These are phyloP conservation scores for Adineta ricciae DNA, from an alignment of 2,888 invertebrate species.

Conservation along the genomic window DNA sequence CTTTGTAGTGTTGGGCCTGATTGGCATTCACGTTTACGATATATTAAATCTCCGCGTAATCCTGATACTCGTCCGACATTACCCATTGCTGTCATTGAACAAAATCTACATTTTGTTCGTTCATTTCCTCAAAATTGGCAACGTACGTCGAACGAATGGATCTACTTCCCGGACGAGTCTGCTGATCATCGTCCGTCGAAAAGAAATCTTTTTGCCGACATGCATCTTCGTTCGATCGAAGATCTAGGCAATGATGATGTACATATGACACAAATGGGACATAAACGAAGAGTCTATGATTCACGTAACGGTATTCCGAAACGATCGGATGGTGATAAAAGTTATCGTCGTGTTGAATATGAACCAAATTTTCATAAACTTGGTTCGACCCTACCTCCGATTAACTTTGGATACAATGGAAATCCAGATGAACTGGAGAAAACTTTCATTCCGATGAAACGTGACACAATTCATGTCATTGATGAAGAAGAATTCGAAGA, in stretches of 20 bases:
- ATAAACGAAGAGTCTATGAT: slow-evolving; percentile 37
- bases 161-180: not conserved
- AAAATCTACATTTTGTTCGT: slow-evolving; percentile 23
- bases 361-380: slow-evolving; percentile 42
- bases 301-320: slow-evolving; percentile 42
- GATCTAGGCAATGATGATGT: slow-evolving; percentile 1
- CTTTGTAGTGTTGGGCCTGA: slow-evolving; percentile 40
- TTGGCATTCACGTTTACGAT: slow-evolving; percentile 42
- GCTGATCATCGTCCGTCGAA: not conserved
- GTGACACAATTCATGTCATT: not conserved
- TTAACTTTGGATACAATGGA: slow-evolving; percentile 42
- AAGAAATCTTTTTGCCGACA: not conserved
- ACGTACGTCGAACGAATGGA: not conserved
- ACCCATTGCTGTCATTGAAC: slow-evolving; percentile 22
- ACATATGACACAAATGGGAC: slow-evolving; percentile 6
- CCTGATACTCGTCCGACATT: slow-evolving; percentile 26
- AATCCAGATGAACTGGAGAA: not conserved
- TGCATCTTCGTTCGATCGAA: slow-evolving; percentile 10
- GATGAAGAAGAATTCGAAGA: slow-evolving; percentile 32
- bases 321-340: slow-evolving; percentile 45
- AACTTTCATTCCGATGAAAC: not conserved
- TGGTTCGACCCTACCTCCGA: slow-evolving; percentile 41
- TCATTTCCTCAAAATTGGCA: slow-evolving; percentile 26
- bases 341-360: slow-evolving; percentile 45
- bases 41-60: slow-evolving; percentile 40